Evolutionary conservation across 2,888 invertebrate genomes (phyloP).

Genomic region (Hirtodrosophila histrioides): DNA sequence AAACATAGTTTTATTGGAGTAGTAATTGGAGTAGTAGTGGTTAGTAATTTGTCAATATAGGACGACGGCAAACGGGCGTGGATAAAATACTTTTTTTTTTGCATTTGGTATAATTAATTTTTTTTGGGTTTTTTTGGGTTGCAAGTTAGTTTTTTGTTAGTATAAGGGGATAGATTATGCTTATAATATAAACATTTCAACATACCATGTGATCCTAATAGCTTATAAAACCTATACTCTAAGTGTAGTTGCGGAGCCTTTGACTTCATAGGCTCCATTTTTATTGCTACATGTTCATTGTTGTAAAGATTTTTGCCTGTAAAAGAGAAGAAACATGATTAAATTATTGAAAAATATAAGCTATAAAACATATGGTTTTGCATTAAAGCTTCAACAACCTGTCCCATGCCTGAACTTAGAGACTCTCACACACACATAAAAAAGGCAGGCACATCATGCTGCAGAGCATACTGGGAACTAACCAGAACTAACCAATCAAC

Average conservation of each 20-base stretch:
- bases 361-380: too few species aligned
- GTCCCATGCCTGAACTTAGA: constrained; percentile 40
- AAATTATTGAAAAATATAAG: not conserved
- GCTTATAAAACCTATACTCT: constrained; percentile 99
- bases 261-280: constrained; percentile 99
- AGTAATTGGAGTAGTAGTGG: constrained; percentile 35
- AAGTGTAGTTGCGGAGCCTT: constrained; percentile 99
- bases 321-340: constrained; percentile 72
- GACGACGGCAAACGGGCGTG: constrained; percentile 34
- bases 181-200: constrained; percentile 44
- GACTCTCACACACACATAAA: constrained; percentile 27
- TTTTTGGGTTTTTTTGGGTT: constrained; percentile 17
- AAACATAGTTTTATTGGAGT: constrained; percentile 60
- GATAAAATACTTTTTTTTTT: constrained; percentile 16
- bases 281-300: constrained; percentile 99
- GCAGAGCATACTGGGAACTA: constrained; percentile 14
- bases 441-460: constrained; percentile 51
- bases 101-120: not conserved
- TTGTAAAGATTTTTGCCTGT: constrained; percentile 99
- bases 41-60: constrained; percentile 47
- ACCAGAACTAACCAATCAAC: constrained; percentile 27
- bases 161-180: constrained; percentile 15
- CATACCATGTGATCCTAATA: constrained; percentile 98
- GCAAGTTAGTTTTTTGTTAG: constrained; percentile 24
- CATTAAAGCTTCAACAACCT: constrained; percentile 9